phyloP scores from a whole-genome alignment of 1,140 invertebrate genomes.

The Eriocheir sinensis region DNA sequence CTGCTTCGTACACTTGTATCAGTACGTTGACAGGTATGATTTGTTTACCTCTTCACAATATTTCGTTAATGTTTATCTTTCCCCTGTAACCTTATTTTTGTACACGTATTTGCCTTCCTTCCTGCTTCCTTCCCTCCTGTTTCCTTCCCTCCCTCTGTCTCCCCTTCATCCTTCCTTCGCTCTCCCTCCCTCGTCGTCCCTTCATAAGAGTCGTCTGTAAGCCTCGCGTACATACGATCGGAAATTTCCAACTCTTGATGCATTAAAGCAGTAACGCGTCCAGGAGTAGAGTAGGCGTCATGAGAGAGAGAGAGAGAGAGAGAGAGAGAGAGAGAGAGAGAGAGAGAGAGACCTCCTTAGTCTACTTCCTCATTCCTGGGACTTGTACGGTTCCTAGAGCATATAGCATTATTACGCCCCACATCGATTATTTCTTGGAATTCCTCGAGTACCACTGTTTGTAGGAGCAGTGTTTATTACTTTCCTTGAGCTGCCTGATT shows the following conservation, averaged over 20 bases:
- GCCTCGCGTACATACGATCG: neutral
- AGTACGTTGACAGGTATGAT: no score
- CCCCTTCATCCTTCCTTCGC: neutral
- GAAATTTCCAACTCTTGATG: conserved; percentile 1
- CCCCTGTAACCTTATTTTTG: neutral
- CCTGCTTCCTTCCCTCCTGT: neutral
- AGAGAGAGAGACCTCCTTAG: conserved; percentile 5
- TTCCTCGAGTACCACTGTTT: no score
- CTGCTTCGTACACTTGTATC: no score
- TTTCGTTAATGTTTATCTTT: neutral
- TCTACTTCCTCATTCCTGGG: no score
- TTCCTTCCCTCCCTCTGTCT: neutral
- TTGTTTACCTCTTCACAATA: no score
- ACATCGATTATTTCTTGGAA: no score
- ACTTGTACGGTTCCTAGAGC: no score
- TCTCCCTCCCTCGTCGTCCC: neutral
- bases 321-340: no score
- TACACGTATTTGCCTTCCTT: neutral
- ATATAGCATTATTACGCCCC: no score
- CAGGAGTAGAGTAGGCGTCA: neutral
- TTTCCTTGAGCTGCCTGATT: no score
- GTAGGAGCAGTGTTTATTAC: no score
- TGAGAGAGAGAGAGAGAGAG: neutral
- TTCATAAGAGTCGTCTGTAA: neutral
- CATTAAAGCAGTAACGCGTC: neutral